A percentile compares a stretch with the other conserved stretches of the same genome.
These are phyloP conservation scores for Cerastis rubricosa DNA, from an alignment of 2,888 invertebrate genomes.

Conservation along the genomic window DNA sequence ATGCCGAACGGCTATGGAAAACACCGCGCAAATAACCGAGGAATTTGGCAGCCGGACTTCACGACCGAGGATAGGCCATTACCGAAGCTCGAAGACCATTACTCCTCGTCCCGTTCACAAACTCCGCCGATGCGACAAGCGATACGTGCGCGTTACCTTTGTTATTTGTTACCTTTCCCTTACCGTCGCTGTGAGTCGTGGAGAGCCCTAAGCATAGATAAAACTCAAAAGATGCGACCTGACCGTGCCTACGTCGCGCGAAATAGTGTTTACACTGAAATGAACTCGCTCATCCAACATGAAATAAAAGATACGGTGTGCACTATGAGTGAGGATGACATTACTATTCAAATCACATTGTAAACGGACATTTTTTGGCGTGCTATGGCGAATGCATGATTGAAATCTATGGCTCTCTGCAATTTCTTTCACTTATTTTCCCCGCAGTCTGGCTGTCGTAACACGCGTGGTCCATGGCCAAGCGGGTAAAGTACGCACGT, in stretches of 20 bases:
- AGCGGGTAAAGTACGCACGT: slow-evolving; percentile 34
- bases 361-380: neutral
- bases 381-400: neutral
- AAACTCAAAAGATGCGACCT: neutral
- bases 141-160: neutral
- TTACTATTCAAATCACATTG: neutral
- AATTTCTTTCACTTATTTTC: neutral
- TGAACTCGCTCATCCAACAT: neutral
- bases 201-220: neutral
- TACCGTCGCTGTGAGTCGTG: neutral
- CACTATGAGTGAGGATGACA: neutral
- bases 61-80: slow-evolving; percentile 43
- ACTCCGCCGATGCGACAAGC: neutral
- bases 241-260: neutral
- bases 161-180: too few species aligned
- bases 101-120: slow-evolving; percentile 8
- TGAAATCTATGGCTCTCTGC: neutral
- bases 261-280: neutral
- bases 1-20: slow-evolving; percentile 23
- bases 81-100: slow-evolving; percentile 33
- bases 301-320: neutral
- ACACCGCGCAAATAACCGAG: slow-evolving; percentile 44
- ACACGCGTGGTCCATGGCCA: neutral
- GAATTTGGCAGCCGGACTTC: slow-evolving; percentile 48
- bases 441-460: neutral